Percentiles rank a stretch among this genome's conserved stretches.
These are phyloP conservation scores for Silurus asotus DNA, from an alignment of 2,113 vertebrate genomes.

Conservation along the genomic window DNA sequence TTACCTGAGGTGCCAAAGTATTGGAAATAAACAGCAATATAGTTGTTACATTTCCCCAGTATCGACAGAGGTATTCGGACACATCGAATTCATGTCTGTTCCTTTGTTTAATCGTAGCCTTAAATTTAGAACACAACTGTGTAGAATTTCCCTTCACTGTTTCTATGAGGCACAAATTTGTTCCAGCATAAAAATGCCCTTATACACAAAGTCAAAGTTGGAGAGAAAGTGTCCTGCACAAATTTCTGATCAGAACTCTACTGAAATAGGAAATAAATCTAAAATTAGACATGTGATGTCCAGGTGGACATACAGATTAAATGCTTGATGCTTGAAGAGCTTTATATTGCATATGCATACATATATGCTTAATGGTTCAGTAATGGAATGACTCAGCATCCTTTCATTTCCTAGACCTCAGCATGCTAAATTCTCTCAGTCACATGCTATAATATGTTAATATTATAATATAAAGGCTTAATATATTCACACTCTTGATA, in stretches of 20 bases:
- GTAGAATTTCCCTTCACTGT: background rate
- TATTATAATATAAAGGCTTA: too few relatives aligned
- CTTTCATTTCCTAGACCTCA: background rate
- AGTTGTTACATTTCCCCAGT: background rate
- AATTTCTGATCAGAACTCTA: background rate
- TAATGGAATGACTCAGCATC: constrained; percentile 4
- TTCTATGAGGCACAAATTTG: background rate
- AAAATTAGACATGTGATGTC: background rate
- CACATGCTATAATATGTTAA: background rate
- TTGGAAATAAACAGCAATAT: background rate
- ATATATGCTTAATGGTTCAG: background rate
- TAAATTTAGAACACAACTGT: background rate
- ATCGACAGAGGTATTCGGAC: background rate
- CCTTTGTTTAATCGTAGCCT: background rate
- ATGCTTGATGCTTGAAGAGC: background rate
- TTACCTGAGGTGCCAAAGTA: background rate
- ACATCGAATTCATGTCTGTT: background rate
- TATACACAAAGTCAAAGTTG: background rate
- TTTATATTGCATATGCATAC: background rate
- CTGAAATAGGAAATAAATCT: background rate
- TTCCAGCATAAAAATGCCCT: background rate
- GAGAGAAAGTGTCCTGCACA: background rate
- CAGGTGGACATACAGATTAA: background rate
- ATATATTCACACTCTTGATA: too few relatives aligned
- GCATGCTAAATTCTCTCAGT: background rate